Base-by-base conservation (phyloP, 2,797 vertebrate species). In the Phyllotis vaccarum region DNA sequence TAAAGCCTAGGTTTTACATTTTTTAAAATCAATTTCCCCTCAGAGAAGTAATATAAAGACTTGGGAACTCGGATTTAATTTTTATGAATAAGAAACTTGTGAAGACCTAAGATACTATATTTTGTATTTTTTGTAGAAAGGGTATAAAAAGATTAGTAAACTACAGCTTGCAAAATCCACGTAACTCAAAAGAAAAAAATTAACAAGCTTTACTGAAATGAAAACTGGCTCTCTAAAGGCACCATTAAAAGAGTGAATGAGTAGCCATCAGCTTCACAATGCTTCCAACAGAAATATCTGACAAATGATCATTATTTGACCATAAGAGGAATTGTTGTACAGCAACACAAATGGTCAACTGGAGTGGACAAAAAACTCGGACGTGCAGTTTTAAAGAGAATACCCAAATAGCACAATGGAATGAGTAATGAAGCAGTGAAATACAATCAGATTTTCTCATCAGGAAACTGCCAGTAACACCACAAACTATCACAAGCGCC, bases 171-270 rank as follows among this genome's bases (percentile, higher is more conserved):
- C 22, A 83, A 72, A 94, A 62, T 46, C 62, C 74, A 43, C 40
- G 72, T 70, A 56, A 86, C 7, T 58, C 56, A 52, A 62, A 66
- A 43, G 19, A 90, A 86, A 91, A 81, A 83, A 60, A n/a, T 75
- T 34, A 76, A 64, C 37, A 75, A 7, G 24, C 3, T 37, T 89
- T 76, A 80, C 1, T 91, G 40, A 93, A 95, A 87, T 94, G 83
- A 93, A 78, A 37, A 91, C n/a, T n/a, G n/a, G n/a, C 9, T 88
- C 78, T 78, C 91, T 34, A 93, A 93, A 81, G 37, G 82, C 13
- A 75, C 27, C 27, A 86, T 49, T 66, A 78, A 83, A 72, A 40
- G 72, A 86, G 8, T 9, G 0, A 40, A 86, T 62, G 19, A 22
- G 3, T 22, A 60, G 17, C 6, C 31, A 86, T 7, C 49, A 11